Percentiles rank a stretch among this genome's conserved stretches.
Conservation (phyloP, 2,888 invertebrate genomes). For the Psylliodes chrysocephalus region DNA sequence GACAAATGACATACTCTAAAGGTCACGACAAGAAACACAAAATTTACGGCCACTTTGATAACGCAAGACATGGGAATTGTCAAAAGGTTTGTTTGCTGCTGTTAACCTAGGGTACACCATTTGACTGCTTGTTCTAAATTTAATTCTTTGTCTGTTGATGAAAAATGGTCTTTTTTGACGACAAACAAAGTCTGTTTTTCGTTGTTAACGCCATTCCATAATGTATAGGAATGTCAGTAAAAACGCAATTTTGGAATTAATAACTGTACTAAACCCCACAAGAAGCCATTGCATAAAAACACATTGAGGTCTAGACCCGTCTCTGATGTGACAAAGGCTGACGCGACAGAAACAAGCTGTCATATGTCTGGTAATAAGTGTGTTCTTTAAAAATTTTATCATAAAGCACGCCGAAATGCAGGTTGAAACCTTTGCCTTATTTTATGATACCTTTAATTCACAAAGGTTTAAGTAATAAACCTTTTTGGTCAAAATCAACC, state of each 20-base stretch:
- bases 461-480: no score
- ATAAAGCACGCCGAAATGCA: not conserved
- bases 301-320: not conserved
- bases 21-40: no score
- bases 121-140: not conserved
- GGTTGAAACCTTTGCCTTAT: not conserved
- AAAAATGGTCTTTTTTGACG: constrained; percentile 1
- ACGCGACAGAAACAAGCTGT: not conserved
- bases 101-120: not conserved
- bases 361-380: no score
- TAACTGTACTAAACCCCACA: no score
- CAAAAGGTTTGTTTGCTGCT: no score
- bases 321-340: not conserved
- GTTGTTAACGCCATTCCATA: no score
- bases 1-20: no score
- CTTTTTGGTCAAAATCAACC: not conserved
- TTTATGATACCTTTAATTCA: no score
- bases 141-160: not conserved
- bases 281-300: no score
- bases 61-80: no score
- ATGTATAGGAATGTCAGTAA: no score
- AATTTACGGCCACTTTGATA: no score
- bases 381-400: not conserved
- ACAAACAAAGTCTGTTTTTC: constrained; percentile 8
- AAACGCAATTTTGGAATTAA: not conserved